phyloP scores from a whole-genome alignment of 2,888 invertebrate genomes.

The Pharmacophagus antenor region DNA sequence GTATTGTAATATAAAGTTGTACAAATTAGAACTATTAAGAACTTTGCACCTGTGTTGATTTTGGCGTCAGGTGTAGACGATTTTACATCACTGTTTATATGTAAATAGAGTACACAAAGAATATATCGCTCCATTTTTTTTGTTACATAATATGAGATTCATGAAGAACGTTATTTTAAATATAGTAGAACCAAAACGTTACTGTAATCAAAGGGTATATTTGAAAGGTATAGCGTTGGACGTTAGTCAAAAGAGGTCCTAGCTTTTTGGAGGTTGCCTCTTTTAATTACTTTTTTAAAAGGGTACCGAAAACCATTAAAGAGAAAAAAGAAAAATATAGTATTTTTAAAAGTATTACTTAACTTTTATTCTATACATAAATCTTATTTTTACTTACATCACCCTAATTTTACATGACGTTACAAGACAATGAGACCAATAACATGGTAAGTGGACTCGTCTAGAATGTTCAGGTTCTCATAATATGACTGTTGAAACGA shows the following conservation, averaged over 20 bases:
- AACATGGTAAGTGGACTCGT: too few relatives aligned
- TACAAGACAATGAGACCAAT: too few relatives aligned
- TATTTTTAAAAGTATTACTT: not conserved
- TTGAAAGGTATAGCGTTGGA: not conserved
- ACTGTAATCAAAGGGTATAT: not conserved
- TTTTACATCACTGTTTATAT: not conserved
- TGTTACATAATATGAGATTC: not conserved
- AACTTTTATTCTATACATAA: not conserved
- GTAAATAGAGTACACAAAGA: not conserved
- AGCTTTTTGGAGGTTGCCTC: not conserved
- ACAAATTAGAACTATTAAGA: not conserved
- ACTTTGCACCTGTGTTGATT: not conserved
- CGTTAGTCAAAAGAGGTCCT: not conserved
- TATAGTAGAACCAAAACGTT: not conserved
- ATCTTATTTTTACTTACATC: not conserved
- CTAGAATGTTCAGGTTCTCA: too few relatives aligned
- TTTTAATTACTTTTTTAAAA: not conserved
- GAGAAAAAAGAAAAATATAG: not conserved
- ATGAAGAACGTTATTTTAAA: not conserved
- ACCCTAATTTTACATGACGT: too few relatives aligned
- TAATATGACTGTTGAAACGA: too few relatives aligned
- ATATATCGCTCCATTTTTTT: not conserved
- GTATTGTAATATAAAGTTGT: not conserved
- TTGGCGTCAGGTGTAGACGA: not conserved
- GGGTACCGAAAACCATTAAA: not conserved